A percentile compares a stretch with the other conserved stretches of the same genome.
These are phyloP conservation scores for Otocyon megalotis DNA, from an alignment of 2,113 vertebrate genomes.

Conservation along the genomic window DNA sequence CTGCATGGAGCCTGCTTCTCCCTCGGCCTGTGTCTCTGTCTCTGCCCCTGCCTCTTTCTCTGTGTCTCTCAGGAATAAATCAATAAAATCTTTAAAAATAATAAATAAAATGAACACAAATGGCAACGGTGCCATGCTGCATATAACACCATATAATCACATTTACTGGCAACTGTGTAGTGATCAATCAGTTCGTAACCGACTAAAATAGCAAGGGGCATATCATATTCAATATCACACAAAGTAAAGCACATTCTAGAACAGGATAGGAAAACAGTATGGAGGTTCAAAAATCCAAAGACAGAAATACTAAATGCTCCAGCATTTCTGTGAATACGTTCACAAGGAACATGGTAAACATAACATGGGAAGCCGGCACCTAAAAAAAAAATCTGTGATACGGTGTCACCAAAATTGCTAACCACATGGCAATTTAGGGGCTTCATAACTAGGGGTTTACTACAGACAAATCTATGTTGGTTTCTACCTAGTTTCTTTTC, in stretches of 20 bases:
- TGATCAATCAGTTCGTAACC: background rate
- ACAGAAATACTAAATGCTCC: too few species aligned
- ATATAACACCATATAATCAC: background rate
- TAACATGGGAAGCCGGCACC: background rate
- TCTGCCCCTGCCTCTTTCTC: too few species aligned
- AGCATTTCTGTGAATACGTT: too few species aligned
- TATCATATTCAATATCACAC: background rate
- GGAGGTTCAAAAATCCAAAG: too few species aligned
- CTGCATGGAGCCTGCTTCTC: too few species aligned
- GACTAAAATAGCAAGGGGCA: background rate
- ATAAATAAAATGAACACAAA: background rate
- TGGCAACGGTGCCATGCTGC: background rate
- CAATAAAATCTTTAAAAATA: background rate
- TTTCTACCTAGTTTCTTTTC: background rate
- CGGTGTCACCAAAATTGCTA: background rate
- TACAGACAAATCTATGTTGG: background rate
- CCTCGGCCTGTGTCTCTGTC: too few species aligned
- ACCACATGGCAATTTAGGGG: background rate
- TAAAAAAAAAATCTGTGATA: constrained; percentile 3
- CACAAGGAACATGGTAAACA: background rate
- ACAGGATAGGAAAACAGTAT: background rate
- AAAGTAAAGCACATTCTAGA: background rate
- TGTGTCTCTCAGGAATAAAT: too few species aligned
- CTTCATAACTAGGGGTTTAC: background rate
- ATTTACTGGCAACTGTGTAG: background rate